Base-by-base conservation (phyloP, 2,888 invertebrate genomes). In the Plebejus anna region DNA sequence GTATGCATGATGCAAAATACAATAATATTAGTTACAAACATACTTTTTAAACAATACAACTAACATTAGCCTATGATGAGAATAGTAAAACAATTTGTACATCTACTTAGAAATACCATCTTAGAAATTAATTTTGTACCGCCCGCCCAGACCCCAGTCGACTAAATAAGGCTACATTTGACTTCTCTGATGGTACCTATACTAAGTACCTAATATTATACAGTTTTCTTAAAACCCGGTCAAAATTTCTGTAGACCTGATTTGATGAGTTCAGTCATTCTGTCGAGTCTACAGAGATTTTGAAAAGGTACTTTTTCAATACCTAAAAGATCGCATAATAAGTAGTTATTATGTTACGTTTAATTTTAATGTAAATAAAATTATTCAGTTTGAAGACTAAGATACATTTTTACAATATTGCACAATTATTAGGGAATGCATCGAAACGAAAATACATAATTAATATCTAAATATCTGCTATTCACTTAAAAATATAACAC, bases 391-490 rank as follows among this genome's bases (percentile, higher is more conserved):
- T 22, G 13, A 55, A 51, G 2, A 32, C 32, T 11, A 28, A 16
- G 1, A 51, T 51, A 66, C 66, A 66, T 73, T 73, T 86, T 80
- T 85, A 88, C 84, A 87, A 70, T 77, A 89, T 89, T 89, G 88
- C 89, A 89, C 92, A 89, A 86, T 86, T 87, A 86, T 86, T 89
- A 92, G 89, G 94, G 94, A 94, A 94, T 94, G 94, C 92, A 76
- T 80, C 75, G 76, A 77, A 70, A 38, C 28, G 22, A 75, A 42
- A 51, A 59, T 78, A 55, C 55, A 55, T 1, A 4, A 79, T 66
- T 76, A 75, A 57, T 11, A 7, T 32, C 70, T 77, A 51, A 77
- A 70, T 78, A 38, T 57, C 36, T 51, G 55, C 38, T 76, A 70
- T 76, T 55, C 72, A 76, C 66, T 76, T n/a, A 42, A 38, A 70